phyloP scores from a whole-genome alignment of 2,113 vertebrate genomes.

The Apaloderma vittatum region DNA sequence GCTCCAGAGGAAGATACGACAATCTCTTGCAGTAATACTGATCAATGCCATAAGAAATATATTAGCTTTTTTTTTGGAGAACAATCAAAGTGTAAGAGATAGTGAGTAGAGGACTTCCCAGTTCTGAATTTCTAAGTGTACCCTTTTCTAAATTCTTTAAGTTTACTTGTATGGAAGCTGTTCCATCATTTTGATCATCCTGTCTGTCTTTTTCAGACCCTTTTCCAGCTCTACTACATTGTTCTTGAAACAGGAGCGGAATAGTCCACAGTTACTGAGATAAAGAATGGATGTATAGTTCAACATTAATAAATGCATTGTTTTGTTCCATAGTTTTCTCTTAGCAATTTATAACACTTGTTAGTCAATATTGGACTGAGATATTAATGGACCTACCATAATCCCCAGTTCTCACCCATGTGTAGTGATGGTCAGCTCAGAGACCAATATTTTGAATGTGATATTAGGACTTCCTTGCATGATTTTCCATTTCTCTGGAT shows the following conservation, averaged over 20 bases:
- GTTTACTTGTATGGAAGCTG: neutral
- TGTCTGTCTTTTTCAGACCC: neutral
- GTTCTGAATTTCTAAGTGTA: neutral
- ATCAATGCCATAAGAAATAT: neutral
- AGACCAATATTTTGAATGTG: neutral
- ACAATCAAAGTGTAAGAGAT: neutral
- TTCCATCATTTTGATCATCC: neutral
- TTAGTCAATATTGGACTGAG: neutral
- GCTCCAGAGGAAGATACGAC: neutral
- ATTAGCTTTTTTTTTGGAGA: neutral
- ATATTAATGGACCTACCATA: neutral
- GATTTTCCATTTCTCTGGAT: neutral
- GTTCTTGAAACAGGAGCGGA: neutral
- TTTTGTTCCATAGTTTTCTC: neutral
- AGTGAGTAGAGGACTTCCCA: neutral
- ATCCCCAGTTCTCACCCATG: neutral
- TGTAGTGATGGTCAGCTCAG: neutral
- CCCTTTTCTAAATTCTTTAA: neutral
- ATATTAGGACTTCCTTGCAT: neutral
- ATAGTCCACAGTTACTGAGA: neutral
- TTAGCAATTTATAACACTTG: neutral
- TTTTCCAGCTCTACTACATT: neutral
- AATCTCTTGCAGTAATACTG: neutral
- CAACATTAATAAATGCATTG: neutral
- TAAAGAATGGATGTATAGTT: neutral